Conservation (phyloP, 2,888 invertebrate genomes). For the Arctia plantaginis region DNA sequence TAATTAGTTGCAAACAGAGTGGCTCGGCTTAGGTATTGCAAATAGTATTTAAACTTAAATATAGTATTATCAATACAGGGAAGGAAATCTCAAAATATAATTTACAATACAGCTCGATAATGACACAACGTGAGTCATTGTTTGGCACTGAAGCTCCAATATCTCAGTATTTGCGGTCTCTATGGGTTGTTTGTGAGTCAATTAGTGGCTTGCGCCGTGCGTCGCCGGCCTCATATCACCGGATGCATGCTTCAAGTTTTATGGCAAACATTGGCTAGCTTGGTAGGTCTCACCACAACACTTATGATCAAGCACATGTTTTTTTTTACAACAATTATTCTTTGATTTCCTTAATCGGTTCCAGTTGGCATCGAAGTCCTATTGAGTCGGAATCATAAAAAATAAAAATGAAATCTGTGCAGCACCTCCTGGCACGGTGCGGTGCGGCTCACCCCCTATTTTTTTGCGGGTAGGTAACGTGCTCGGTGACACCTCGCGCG, state of each 20-base stretch:
- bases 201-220: slow-evolving; percentile 61
- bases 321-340: background rate
- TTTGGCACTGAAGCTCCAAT: slow-evolving; percentile 62
- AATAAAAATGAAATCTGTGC: slow-evolving; percentile 78
- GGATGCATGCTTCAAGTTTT: slow-evolving; percentile 55
- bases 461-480: slow-evolving; percentile 82
- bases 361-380: slow-evolving; percentile 54
- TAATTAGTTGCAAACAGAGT: slow-evolving; percentile 40
- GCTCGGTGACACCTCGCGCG: slow-evolving; percentile 81
- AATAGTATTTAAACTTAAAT: slow-evolving; percentile 11
- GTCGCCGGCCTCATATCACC: slow-evolving; percentile 50
- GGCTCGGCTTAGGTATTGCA: slow-evolving; percentile 4
- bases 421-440: slow-evolving; percentile 53
- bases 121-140: slow-evolving; percentile 61
- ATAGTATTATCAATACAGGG: slow-evolving; percentile 49
- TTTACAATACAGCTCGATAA: slow-evolving; percentile 57
- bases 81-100: slow-evolving; percentile 59
- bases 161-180: slow-evolving; percentile 65
- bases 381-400: slow-evolving; percentile 72
- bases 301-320: slow-evolving; percentile 5
- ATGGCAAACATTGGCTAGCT: slow-evolving; percentile 30
- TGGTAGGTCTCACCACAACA: slow-evolving; percentile 15
- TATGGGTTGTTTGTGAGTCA: slow-evolving; percentile 67
- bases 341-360: slow-evolving; percentile 46
- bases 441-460: slow-evolving; percentile 65